phyloP scores from a whole-genome alignment of 2,888 invertebrate genomes.

The Helobdella robusta region DNA sequence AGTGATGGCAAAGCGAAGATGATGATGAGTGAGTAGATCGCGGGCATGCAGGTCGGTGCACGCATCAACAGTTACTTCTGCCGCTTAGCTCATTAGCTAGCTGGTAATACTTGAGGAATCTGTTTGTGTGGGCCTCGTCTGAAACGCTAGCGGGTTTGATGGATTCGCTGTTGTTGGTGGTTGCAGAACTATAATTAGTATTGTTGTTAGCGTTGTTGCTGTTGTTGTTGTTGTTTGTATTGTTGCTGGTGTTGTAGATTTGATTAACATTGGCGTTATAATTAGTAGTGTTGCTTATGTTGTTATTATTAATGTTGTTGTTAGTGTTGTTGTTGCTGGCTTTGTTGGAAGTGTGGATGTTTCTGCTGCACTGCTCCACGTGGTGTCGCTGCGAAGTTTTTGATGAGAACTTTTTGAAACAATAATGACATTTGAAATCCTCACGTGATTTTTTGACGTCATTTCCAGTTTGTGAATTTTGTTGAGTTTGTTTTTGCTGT shows the following conservation, averaged over 20 bases:
- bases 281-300: not conserved
- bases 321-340: not conserved
- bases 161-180: conserved; percentile 33
- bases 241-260: no score
- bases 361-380: no score
- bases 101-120: conserved; percentile 95
- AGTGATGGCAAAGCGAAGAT: not conserved
- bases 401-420: not conserved
- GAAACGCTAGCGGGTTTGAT: not conserved
- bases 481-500: not conserved
- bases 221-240: conserved; percentile 3
- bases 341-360: not conserved
- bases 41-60: no score
- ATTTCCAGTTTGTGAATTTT: not conserved
- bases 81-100: conserved; percentile 94
- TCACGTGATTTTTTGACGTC: conserved; percentile 6
- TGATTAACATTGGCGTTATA: no score
- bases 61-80: conserved; percentile 53
- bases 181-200: not conserved
- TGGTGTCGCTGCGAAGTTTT: not conserved
- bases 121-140: conserved; percentile 53
- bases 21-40: not conserved
- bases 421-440: conserved; percentile 17
- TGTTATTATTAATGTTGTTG: not conserved
- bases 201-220: not conserved